Evolutionary conservation across 2,113 vertebrate species (phyloP).

Genomic region (Grus americana): DNA sequence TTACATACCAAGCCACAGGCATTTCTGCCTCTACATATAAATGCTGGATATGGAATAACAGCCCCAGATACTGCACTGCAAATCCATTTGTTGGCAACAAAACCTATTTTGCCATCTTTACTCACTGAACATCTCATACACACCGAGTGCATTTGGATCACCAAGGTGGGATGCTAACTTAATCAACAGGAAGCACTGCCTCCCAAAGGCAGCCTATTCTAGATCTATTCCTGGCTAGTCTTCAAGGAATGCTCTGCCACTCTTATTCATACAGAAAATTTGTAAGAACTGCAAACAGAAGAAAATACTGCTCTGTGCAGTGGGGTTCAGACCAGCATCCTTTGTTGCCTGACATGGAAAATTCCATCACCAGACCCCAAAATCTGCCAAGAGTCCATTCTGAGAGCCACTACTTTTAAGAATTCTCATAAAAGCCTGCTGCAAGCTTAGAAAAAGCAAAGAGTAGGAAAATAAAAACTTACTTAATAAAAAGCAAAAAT

Average conservation of each 20-base stretch:
- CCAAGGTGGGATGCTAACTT: slow-evolving; percentile 10
- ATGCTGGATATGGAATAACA: background rate
- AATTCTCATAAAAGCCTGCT: background rate
- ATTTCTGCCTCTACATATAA: background rate
- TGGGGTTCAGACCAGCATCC: background rate
- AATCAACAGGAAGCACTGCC: slow-evolving; percentile 22
- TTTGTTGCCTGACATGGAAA: background rate
- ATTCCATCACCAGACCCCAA: background rate
- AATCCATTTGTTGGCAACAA: background rate
- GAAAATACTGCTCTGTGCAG: background rate
- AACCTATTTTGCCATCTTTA: background rate
- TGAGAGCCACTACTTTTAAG: background rate
- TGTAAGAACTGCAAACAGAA: background rate
- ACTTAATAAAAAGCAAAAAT: background rate
- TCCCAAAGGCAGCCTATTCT: background rate
- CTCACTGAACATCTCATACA: background rate
- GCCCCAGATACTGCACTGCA: accelerated
- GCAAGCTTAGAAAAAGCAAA: background rate
- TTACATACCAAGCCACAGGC: accelerated
- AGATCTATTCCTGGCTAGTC: background rate
- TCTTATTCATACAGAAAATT: background rate
- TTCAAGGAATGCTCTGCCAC: background rate
- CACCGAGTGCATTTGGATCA: background rate
- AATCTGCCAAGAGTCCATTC: background rate
- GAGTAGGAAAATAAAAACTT: background rate